phyloP scores from a whole-genome alignment of 2,113 vertebrate genomes.

The Saguinus midas region DNA sequence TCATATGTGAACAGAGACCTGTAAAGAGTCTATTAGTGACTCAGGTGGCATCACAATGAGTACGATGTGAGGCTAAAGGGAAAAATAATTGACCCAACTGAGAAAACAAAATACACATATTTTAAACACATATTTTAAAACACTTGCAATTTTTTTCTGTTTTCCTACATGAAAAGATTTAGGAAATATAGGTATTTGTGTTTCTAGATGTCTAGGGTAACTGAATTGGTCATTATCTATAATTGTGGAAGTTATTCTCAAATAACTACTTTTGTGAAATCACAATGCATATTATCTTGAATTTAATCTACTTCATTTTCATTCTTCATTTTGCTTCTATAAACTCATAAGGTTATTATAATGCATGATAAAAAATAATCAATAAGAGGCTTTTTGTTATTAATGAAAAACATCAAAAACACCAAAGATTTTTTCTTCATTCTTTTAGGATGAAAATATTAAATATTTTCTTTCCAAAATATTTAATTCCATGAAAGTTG shows the following conservation, averaged over 20 bases:
- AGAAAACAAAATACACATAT: neutral
- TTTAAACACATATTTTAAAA: neutral
- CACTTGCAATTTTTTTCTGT: neutral
- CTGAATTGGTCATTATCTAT: neutral
- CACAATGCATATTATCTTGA: neutral
- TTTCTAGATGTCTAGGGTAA: neutral
- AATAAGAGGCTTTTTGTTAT: neutral
- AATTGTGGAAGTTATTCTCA: neutral
- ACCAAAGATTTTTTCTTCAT: neutral
- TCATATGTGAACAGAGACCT: neutral
- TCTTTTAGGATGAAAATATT: neutral
- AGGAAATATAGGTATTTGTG: neutral
- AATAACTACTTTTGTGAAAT: neutral
- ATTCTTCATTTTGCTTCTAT: neutral
- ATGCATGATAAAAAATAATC: neutral
- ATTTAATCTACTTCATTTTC: neutral
- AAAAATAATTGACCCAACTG: neutral
- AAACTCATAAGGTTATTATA: neutral
- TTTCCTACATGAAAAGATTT: neutral
- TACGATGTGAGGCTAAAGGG: neutral
- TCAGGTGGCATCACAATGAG: neutral
- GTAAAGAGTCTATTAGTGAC: neutral
- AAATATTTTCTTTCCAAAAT: neutral
- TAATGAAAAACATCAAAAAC: neutral
- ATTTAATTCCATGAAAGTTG: neutral